Evolutionary conservation across 2,113 vertebrate genomes (phyloP), one percentile per base, ranked within the genome.

Genomic region (Myiopsitta monachus): DNA sequence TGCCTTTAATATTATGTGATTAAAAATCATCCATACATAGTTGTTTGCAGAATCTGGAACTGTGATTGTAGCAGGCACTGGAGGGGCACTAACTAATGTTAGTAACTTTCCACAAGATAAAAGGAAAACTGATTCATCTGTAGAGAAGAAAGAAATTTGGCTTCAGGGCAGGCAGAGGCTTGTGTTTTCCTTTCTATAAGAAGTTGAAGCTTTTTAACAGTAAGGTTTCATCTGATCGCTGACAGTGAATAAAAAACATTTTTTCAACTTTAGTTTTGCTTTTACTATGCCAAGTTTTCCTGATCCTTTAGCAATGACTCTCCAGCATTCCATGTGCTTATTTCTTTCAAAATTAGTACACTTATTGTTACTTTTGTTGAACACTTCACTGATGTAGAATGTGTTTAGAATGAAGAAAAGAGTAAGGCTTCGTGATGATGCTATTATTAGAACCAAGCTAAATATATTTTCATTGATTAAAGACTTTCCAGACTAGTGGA

Each of bases 91-190:
- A 72, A 85, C 51, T 79, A 41, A 76, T 67, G 67, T 89, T 69
- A 67, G 21, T 85, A 85, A 66, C 26, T 8, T 90, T 83, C 46
- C 18, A 51, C 33, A 68, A 15, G 73, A 64, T 26, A 73, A 36
- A 44, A 74, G 49, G 17, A 91, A 61, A 89, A 83, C 23, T 83
- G 74, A 41, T 33, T 95, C 87, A 92, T 86, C 80, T 13, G 9
- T 28, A 88, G 86, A 95, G 77, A 88, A 68, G 74, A 88, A 90
- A 90, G 79, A 91, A 73, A 84, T 80, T 41, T 86, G 68, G 26
- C 75, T 94, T 69, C 39, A 83, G 91, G 81, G 82, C 51, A 76
- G 54, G 24, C 51, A 88, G 44, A 51, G 44, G 51, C 11, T 80
- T 18, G 33, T 85, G 26, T 81, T 92, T 91, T 87, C 28, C 19